Evolutionary conservation across 2,888 invertebrate species (phyloP).

Genomic region (Tetranychus piercei): DNA sequence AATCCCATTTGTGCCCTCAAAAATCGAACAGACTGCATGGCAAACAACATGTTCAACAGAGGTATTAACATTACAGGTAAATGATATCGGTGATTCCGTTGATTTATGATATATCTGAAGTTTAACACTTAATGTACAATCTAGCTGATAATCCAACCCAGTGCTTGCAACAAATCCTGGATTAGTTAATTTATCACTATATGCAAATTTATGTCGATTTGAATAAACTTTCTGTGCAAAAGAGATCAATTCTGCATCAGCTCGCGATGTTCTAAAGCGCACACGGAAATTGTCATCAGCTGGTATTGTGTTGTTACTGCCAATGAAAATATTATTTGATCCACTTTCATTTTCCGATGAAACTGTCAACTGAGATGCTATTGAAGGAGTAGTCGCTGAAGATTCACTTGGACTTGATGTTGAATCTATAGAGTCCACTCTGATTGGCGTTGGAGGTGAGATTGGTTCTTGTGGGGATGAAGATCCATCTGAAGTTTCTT

Average conservation of each 20-base stretch:
- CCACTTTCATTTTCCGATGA: neutral
- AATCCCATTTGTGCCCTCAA: slow-evolving; percentile 30
- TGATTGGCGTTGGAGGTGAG: neutral
- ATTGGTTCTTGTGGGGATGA: neutral
- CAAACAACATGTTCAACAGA: slow-evolving; percentile 35
- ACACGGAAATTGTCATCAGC: slow-evolving; percentile 14
- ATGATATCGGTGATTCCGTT: slow-evolving; percentile 47
- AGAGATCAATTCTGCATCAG: slow-evolving; percentile 21
- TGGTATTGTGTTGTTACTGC: neutral
- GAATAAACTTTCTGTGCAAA: slow-evolving; percentile 24
- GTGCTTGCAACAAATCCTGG: slow-evolving; percentile 74
- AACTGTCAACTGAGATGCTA: neutral
- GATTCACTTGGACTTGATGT: neutral
- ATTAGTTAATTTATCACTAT: slow-evolving; percentile 57
- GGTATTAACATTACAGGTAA: slow-evolving; percentile 53
- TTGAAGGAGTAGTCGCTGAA: neutral
- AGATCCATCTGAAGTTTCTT: neutral
- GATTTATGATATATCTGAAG: slow-evolving; percentile 50
- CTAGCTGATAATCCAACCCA: slow-evolving; percentile 58
- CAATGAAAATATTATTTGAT: neutral
- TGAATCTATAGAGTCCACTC: neutral
- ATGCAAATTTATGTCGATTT: slow-evolving; percentile 42
- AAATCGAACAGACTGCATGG: slow-evolving; percentile 32
- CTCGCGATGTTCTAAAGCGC: slow-evolving; percentile 14
- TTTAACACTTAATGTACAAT: slow-evolving; percentile 66